A percentile compares a stretch with the other conserved stretches of the same genome.
Conservation (phyloP, 1,140 invertebrate species). For the Micrasema longulum region DNA sequence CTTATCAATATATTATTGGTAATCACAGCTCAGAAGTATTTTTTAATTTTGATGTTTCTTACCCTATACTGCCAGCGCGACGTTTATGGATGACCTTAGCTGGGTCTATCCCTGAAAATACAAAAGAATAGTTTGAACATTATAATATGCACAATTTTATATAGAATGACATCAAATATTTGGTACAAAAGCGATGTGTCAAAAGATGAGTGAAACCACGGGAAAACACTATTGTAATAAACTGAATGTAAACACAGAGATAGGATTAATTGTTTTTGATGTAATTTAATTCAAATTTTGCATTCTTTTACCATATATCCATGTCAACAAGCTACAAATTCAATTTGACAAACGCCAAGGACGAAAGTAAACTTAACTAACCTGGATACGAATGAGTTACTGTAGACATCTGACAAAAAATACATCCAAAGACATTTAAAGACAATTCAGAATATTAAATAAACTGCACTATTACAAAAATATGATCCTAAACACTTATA, state of each 20-base stretch:
- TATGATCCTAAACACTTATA: constrained; percentile 31
- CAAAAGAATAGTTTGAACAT: constrained; percentile 25
- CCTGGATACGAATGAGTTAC: constrained; percentile 67
- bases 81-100: constrained; percentile 69
- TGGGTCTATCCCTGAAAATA: constrained; percentile 67
- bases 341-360: constrained; percentile 52
- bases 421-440: constrained; percentile 41
- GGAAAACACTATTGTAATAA: too few relatives aligned
- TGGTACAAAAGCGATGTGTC: constrained; percentile 8
- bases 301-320: constrained; percentile 2
- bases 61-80: constrained; percentile 69
- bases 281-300: constrained; percentile 20
- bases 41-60: constrained; percentile 56
- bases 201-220: background rate
- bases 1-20: too few relatives aligned
- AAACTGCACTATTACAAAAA: constrained; percentile 25
- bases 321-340: constrained; percentile 43
- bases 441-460: constrained; percentile 8
- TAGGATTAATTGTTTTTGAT: background rate
- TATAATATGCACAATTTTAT: background rate
- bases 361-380: constrained; percentile 57
- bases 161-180: background rate
- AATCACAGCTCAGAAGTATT: too few relatives aligned
- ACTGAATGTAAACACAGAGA: too few relatives aligned
- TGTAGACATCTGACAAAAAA: constrained; percentile 66